Base-by-base conservation (phyloP, 2,888 invertebrate genomes). In the Laspeyria flexula region DNA sequence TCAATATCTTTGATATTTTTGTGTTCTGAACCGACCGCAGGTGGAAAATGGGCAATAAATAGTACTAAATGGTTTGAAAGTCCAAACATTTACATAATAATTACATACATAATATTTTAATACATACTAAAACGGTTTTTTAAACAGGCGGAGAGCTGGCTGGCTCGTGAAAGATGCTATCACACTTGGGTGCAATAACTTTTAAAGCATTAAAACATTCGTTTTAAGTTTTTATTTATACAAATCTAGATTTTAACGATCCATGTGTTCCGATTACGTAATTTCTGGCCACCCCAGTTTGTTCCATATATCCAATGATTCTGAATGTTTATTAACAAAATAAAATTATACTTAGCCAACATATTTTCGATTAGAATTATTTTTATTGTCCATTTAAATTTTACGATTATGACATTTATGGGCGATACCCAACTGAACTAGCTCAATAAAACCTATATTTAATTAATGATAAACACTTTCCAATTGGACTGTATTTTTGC, bases 131-230 rank as follows among this genome's bases (percentile, higher is more conserved):
- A 60, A 45, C 21, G 27, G 40, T 52, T n/a, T n/a, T 48, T 55
- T 57, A 50, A 61, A 58, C 55, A 59, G 54, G 34, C 55, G 41
- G 55, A 58, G 58, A 58, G 55, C 53, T 43, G 33, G 56, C n/a
- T 34, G 46, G 56, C 46, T 68, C 64, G 69, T 73, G 72, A 65
- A 64, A 56, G 77, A 78, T 77, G 46, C 43, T 69, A 73, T 75
- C 75, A 55, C 45, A 47, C 44, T 46, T 53, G 75, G 75, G 74
- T 69, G 75, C 71, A 76, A 73, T 69, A 73, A 68, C 77, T 66
- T 61, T 53, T 63, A 54, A 63, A 66, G 55, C 45, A 40, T 31
- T 13, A 6, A 13, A 9, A 13, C 31, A 31, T 56, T 67, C 56
- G 57, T 42, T 54, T 66, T 33, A 59, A 65, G 46, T 45, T 51